Percentiles rank a stretch among this genome's conserved stretches.
phyloP scores from a whole-genome alignment of 2,888 invertebrate genomes.

The Drosophila subsilvestris region DNA sequence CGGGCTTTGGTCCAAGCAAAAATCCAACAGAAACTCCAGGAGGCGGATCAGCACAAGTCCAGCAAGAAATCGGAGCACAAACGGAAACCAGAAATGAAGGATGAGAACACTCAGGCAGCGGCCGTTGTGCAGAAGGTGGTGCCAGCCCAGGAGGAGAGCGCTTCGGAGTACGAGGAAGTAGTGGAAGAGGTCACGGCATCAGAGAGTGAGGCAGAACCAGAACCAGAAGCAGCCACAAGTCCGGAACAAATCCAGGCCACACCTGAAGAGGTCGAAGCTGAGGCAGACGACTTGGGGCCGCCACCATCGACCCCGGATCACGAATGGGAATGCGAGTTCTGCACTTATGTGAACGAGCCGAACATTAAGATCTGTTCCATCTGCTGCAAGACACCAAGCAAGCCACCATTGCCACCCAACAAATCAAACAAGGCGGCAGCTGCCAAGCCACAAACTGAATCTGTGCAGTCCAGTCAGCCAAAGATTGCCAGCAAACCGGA shows the following conservation, averaged over 20 bases:
- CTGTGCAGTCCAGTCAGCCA: slow-evolving; percentile 2
- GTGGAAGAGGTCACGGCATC: slow-evolving; percentile 46
- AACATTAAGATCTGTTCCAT: slow-evolving; percentile 92
- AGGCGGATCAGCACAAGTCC: slow-evolving; percentile 61
- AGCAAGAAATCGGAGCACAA: slow-evolving; percentile 43
- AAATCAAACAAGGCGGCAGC: slow-evolving; percentile 11
- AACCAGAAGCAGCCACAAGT: slow-evolving; percentile 34
- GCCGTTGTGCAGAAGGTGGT: slow-evolving; percentile 55
- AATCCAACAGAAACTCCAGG: slow-evolving; percentile 83
- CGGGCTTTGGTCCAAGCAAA: slow-evolving; percentile 84
- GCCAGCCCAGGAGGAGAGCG: slow-evolving; percentile 39
- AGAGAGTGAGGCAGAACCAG: slow-evolving; percentile 56
- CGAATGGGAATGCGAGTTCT: slow-evolving; percentile 95
- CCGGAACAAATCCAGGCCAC: not conserved
- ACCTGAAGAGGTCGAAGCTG: slow-evolving; percentile 46
- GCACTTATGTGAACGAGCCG: slow-evolving; percentile 93
- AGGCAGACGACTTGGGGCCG: slow-evolving; percentile 77
- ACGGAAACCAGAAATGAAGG: slow-evolving; percentile 57
- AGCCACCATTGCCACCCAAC: slow-evolving; percentile 58
- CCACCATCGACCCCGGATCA: slow-evolving; percentile 86
- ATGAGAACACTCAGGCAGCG: slow-evolving; percentile 64
- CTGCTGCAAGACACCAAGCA: slow-evolving; percentile 92
- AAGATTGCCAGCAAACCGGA: slow-evolving; percentile 29
- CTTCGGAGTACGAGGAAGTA: slow-evolving; percentile 57
- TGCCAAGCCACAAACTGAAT: slow-evolving; percentile 14